Evolutionary conservation across 2,888 invertebrate genomes (phyloP).

Genomic region (Listrodromus nycthemerus): DNA sequence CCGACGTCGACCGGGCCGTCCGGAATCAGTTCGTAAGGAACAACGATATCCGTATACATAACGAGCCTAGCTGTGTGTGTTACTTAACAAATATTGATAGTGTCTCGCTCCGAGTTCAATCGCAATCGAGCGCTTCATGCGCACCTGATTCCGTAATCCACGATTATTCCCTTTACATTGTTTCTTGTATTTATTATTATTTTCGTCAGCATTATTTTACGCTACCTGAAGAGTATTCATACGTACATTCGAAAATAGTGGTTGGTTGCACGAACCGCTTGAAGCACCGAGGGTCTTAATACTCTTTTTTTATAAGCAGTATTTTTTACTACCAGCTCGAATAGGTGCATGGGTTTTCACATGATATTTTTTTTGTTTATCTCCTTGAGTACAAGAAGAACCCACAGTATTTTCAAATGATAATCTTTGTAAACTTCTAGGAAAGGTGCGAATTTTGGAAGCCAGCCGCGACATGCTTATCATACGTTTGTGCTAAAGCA

Average conservation of each 20-base stretch:
- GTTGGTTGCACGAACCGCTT: not conserved
- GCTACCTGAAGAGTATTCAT: not conserved
- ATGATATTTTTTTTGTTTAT: not conserved
- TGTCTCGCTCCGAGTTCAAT: not conserved
- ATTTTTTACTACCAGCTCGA: not conserved
- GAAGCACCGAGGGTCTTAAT: not conserved
- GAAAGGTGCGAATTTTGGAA: conserved; percentile 70
- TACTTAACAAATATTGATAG: conserved; percentile 6
- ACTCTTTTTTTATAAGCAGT: not conserved
- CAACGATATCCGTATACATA: conserved; percentile 47
- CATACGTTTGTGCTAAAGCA: conserved; percentile 72
- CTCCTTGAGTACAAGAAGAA: conserved; percentile 9
- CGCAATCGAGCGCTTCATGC: not conserved
- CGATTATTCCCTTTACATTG: not conserved
- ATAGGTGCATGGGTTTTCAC: conserved; percentile 23
- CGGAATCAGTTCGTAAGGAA: conserved; percentile 74
- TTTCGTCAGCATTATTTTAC: not conserved
- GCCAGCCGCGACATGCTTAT: conserved; percentile 71
- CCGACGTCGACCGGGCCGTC: conserved; percentile 40
- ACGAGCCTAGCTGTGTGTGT: conserved; percentile 1
- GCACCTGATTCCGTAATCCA: not conserved
- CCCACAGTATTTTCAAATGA: conserved; percentile 57
- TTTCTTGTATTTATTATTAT: conserved; percentile 2
- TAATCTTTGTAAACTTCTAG: conserved; percentile 72
- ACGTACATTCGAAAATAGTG: not conserved